Base-by-base conservation (phyloP, 2,888 invertebrate species). In the Lissocephala sabroskyi region DNA sequence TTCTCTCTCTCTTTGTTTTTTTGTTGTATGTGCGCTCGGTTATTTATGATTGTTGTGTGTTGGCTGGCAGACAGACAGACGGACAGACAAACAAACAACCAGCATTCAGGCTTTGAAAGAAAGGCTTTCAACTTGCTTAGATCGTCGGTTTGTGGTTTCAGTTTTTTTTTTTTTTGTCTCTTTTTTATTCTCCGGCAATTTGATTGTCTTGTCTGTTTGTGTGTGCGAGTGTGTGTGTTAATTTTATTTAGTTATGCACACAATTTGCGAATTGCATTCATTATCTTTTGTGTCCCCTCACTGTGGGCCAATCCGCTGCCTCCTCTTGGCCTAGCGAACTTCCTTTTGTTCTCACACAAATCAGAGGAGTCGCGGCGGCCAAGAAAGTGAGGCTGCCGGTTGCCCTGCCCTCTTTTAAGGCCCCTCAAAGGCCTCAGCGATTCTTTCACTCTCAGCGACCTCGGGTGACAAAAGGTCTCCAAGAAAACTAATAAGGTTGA, bases 11-110 rank as follows among this genome's bases (percentile, higher is more conserved):
- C 7, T 39, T 37, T 1, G 13, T 18, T 6, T 33, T n/a, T n/a
- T n/a, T n/a, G n/a, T n/a, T n/a, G n/a, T 17, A 16, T 10, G 7
- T 13, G 7, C 7, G 18, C 19, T 30, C 37, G 58, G 74, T 61
- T 76, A 64, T 77, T 77, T 77, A 65, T 56, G 74, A 68, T 59
- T 68, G 59, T 62, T 65, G 23, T 23, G 23, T n/a, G n/a, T n/a
- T 39, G 46, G 64, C 56, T 49, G 50, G n/a, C 64, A 54, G 35
- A 35, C 59, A 59, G 54, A 47, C 64, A 45, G 47, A 52, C 48
- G 48, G 65, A 62, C 59, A 60, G 65, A 62, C 10, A 23, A 23
- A 3, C 23, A n/a, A n/a, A n/a, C n/a, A n/a, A n/a, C n/a, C n/a
- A n/a, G 23, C 3, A 23, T 23, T 3, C 23, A 7, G 4, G 7